Evolutionary conservation across 2,888 invertebrate species (phyloP).

Genomic region (Chrysolina oricalcia): DNA sequence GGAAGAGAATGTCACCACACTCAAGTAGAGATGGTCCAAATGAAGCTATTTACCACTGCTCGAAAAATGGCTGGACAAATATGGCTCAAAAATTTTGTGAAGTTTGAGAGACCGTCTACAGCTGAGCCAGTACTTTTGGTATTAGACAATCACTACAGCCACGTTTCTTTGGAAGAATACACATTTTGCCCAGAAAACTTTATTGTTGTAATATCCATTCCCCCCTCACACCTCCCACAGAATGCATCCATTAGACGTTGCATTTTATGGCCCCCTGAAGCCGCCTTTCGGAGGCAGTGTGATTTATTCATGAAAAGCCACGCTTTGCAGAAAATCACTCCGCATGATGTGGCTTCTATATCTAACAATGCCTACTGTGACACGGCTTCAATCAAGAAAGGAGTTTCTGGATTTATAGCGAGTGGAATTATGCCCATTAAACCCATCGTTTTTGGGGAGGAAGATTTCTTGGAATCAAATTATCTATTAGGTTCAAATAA

Average conservation of each 20-base stretch:
- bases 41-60: not conserved
- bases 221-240: slow-evolving; percentile 10
- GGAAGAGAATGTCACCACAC: slow-evolving; percentile 61
- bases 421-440: slow-evolving; percentile 15
- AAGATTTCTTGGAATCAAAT: slow-evolving; percentile 14
- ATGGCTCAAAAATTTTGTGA: slow-evolving; percentile 13
- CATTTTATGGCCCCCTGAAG: slow-evolving; percentile 23
- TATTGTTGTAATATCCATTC: not conserved
- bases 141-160: slow-evolving; percentile 6
- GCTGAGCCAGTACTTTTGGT: not conserved
- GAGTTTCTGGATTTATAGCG: slow-evolving; percentile 37
- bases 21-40: slow-evolving; percentile 59
- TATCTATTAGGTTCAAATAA: slow-evolving; percentile 13
- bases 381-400: slow-evolving; percentile 29
- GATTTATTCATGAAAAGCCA: slow-evolving; percentile 26
- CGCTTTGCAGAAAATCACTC: slow-evolving; percentile 8
- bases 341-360: not conserved
- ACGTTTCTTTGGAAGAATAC: slow-evolving; percentile 13
- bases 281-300: slow-evolving; percentile 11
- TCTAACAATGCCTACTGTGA: slow-evolving; percentile 22
- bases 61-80: slow-evolving; percentile 35
- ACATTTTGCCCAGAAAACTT: not conserved
- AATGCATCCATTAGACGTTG: slow-evolving; percentile 21
- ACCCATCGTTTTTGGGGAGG: slow-evolving; percentile 23
- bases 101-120: slow-evolving; percentile 18